These are phyloP conservation scores for Ginglymostoma cirratum DNA, from an alignment of 2,113 vertebrate genomes.

Conservation along the genomic window DNA sequence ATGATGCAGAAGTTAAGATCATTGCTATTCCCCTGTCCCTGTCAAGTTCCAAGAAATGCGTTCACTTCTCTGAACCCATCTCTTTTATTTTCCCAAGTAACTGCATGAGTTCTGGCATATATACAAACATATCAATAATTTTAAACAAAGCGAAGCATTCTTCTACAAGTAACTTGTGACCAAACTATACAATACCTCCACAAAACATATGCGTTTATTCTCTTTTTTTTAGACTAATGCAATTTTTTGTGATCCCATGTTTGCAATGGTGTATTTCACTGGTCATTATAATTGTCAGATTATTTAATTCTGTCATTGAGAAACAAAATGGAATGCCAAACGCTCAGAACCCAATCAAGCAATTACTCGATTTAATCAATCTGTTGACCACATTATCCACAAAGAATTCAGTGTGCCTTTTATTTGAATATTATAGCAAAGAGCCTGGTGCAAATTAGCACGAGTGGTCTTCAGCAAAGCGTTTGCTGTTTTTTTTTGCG, in stretches of 20 bases:
- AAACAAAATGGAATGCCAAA: neutral
- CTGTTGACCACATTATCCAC: neutral
- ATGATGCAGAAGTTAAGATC: neutral
- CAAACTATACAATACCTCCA: neutral
- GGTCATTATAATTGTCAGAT: neutral
- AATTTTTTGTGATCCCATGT: neutral
- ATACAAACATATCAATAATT: neutral
- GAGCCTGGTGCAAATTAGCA: slow-evolving; percentile 31
- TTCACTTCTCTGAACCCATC: neutral
- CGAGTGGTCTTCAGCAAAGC: neutral
- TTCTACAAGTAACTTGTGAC: neutral
- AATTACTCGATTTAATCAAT: slow-evolving; percentile 4
- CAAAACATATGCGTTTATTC: neutral
- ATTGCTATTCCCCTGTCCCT: neutral
- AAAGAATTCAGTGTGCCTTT: neutral
- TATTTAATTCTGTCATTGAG: neutral
- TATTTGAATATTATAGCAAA: slow-evolving; percentile 1
- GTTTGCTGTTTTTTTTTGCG: neutral
- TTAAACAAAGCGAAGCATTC: neutral
- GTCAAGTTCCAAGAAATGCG: neutral
- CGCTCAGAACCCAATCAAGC: neutral
- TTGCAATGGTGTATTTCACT: neutral
- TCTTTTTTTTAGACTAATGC: neutral
- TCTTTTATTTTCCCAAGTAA: neutral
- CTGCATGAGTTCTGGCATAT: neutral